Base-by-base conservation (phyloP, 2,113 vertebrate species). In the Paramisgurnus dabryanus region DNA sequence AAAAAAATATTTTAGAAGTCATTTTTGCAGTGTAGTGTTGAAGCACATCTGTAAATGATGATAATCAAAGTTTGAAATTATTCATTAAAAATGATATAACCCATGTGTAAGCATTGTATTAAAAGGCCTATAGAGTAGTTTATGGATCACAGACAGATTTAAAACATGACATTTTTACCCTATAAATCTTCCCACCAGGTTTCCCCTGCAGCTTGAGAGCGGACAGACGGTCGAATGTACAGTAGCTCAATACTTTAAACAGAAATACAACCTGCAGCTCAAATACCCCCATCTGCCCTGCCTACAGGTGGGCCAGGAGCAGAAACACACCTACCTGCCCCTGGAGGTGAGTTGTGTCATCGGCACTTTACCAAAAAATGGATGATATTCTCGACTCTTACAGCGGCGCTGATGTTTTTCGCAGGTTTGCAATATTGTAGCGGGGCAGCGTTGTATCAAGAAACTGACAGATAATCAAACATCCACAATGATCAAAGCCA, bases 401-500 rank as follows among this genome's bases (percentile, higher is more conserved):
- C 5, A 6, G 4, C 3, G 3, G 68, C 43, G 10, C 12, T 17
- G 5, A 10, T 71, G 34, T 78, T 5, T n/a, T 34, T 81, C 79
- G 0, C 85, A 99, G 98, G 97, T 99, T 18, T 99, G 97, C 90
- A 99, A 99, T 90, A 99, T 99, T 58, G 97, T 99, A 86, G 97
- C 97, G 70, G 97, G 98, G 79, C 97, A 99, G 80, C 90, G 98
- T 58, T 99, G 98, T 88, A 99, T 99, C 90, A 99, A 99, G 94
- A 99, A 99, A 80, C 94, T 99, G 11, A 99, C 97, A 0, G 98
- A 99, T 96, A 99, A 99, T 95, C 98, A 99, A 83, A 99, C 98
- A 3, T 99, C 98, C 2, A 99, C 98, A 15, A 99, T 99, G 98
- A 99, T 99, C 87, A 99, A 99, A 94, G 98, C 98, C 17, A 99